Percentiles rank a stretch among this genome's conserved stretches.
These are phyloP conservation scores for Ophioninae sp. DNA, from an alignment of 2,888 invertebrate species.

Conservation along the genomic window DNA sequence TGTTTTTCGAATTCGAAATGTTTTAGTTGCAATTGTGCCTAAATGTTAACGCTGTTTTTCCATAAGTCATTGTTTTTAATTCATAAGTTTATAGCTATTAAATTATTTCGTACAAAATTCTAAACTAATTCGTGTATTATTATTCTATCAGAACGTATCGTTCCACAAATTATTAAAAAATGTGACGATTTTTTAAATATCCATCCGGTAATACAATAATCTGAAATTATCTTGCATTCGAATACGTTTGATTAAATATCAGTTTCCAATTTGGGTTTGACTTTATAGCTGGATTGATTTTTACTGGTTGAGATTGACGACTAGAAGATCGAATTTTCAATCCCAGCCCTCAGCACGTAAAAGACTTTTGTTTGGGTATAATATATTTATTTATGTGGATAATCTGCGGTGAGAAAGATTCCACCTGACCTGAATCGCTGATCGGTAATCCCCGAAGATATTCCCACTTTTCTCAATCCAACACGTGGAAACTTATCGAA, in stretches of 20 bases:
- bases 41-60: too few relatives aligned
- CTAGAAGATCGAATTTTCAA: background rate
- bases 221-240: too few relatives aligned
- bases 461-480: background rate
- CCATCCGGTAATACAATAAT: too few relatives aligned
- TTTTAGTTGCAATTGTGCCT: too few relatives aligned
- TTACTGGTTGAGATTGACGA: background rate
- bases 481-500: slow-evolving; percentile 11
- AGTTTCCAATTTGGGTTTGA: background rate
- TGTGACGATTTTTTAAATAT: too few relatives aligned
- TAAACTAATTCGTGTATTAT: too few relatives aligned
- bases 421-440: slow-evolving; percentile 14
- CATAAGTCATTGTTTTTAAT: too few relatives aligned
- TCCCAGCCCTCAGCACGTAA: background rate
- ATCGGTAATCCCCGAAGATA: slow-evolving; percentile 20
- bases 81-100: too few relatives aligned
- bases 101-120: too few relatives aligned
- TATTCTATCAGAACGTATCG: too few relatives aligned
- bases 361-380: background rate
- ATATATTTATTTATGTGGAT: background rate
- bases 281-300: background rate
- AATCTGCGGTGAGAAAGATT: background rate
- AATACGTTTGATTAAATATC: background rate
- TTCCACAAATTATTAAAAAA: too few relatives aligned
- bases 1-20: too few relatives aligned